Evolutionary conservation across 2,113 vertebrate species (phyloP).

Genomic region (Solenodon paradoxus): DNA sequence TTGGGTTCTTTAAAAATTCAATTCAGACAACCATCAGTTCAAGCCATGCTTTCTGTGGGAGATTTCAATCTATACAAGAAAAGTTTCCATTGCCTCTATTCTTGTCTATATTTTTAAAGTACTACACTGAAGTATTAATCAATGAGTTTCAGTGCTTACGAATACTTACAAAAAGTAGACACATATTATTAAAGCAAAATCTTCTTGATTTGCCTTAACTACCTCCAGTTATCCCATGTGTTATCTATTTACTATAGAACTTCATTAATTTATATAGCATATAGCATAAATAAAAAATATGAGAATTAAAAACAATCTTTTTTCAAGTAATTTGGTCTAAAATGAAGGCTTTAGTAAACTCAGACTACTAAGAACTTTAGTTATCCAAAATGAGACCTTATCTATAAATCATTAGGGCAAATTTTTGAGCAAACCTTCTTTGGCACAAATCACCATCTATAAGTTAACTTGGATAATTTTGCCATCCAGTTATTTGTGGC

Average conservation of each 20-base stretch:
- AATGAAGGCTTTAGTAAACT: neutral
- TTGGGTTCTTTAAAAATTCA: neutral
- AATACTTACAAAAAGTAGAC: neutral
- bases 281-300: constrained; percentile 18
- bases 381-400: constrained; percentile 38
- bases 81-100: neutral
- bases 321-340: constrained; percentile 38
- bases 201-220: neutral
- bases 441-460: neutral
- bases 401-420: constrained; percentile 28
- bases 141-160: neutral
- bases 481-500: constrained; percentile 44
- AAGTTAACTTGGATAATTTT: constrained; percentile 31
- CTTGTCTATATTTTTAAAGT: neutral
- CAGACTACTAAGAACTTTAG: constrained; percentile 2
- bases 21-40: neutral
- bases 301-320: neutral
- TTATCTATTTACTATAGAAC: neutral
- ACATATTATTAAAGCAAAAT: neutral
- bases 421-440: constrained; percentile 46
- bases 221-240: neutral
- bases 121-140: neutral
- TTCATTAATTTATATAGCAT: neutral
- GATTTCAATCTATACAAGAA: neutral
- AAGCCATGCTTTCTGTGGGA: neutral